These are phyloP conservation scores for Patella vulgata DNA, from an alignment of 1,140 invertebrate species.

Conservation along the genomic window DNA sequence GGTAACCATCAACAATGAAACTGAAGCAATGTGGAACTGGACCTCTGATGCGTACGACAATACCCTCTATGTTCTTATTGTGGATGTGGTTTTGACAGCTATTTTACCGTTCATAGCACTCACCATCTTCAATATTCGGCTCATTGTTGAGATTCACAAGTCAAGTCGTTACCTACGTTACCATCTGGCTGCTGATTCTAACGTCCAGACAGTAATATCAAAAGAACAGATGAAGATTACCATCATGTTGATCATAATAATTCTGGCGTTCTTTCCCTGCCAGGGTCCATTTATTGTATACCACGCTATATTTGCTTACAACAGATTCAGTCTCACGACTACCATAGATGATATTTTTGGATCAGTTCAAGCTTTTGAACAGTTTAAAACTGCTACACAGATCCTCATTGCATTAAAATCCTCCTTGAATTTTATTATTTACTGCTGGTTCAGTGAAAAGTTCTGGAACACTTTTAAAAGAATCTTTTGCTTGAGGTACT, in stretches of 20 bases:
- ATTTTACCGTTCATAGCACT: slow-evolving; percentile 76
- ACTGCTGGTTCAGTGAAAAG: slow-evolving; percentile 81
- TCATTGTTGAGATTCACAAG: slow-evolving; percentile 74
- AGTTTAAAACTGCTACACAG: slow-evolving; percentile 66
- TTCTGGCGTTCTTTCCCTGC: slow-evolving; percentile 79
- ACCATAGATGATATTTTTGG: background rate
- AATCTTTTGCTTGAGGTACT: slow-evolving; percentile 70
- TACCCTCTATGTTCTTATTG: slow-evolving; percentile 73
- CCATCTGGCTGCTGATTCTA: slow-evolving; percentile 49
- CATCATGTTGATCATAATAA: slow-evolving; percentile 78
- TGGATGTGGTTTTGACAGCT: slow-evolving; percentile 72
- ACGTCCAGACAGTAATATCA: slow-evolving; percentile 66
- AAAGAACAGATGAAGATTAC: slow-evolving; percentile 77
- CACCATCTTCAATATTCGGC: slow-evolving; percentile 77
- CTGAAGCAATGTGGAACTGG: background rate
- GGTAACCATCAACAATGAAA: background rate
- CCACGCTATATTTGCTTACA: slow-evolving; percentile 71
- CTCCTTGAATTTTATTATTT: slow-evolving; percentile 78
- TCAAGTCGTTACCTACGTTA: slow-evolving; percentile 58
- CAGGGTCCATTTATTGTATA: slow-evolving; percentile 71
- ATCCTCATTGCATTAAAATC: slow-evolving; percentile 77
- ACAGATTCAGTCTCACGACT: slow-evolving; percentile 37
- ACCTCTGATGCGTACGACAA: slow-evolving; percentile 12
- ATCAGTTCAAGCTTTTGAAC: background rate
- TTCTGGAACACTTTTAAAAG: slow-evolving; percentile 79